Evolutionary conservation across 2,888 invertebrate species (phyloP), one percentile per base, ranked within the genome.

Genomic region (Syritta pipiens): DNA sequence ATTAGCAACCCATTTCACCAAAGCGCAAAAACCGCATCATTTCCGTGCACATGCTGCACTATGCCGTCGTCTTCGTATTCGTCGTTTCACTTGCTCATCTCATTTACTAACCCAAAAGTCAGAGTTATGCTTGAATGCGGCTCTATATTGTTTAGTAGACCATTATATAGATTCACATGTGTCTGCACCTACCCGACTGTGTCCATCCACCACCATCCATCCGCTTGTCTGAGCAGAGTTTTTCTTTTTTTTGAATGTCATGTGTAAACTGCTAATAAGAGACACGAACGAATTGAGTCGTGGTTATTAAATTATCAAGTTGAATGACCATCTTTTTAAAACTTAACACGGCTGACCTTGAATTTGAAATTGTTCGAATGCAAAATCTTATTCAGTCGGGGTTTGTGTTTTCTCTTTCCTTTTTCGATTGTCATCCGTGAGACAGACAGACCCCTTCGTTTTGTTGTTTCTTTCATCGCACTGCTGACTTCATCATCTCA

Each of bases 311-410:
- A 77, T 77, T 81, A 82, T 84, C 84, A 84, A 85, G 86, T 86
- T 86, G 86, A 86, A 86, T 82, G 86, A 83, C 85, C 86, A 84
- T 85, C 65, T 86, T 86, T 85, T 81, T 79, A 83, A 83, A 83
- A 83, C 84, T 85, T 71, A 82, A 82, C 84, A 82, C 71, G 76
- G 75, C 79, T 83, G 86, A 87, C 86, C 86, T 86, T 86, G 86
- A 86, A 83, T 84, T 83, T 83, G 83, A 84, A 85, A 85, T 86
- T 82, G 76, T 81, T 81, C 51, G 68, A 69, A 65, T 62, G 68
- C 71, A 65, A 76, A 76, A 69, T 76, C 63, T 69, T 46, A 51
- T 22, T n/a, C n/a, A 37, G 37, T 22, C 22, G 20, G 63, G 51
- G 49, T 46, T 46, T 65, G 19, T 10, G 26, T 42, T 53, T 1